Conservation (phyloP, 2,888 invertebrate species). For the Cybosia mesomella region DNA sequence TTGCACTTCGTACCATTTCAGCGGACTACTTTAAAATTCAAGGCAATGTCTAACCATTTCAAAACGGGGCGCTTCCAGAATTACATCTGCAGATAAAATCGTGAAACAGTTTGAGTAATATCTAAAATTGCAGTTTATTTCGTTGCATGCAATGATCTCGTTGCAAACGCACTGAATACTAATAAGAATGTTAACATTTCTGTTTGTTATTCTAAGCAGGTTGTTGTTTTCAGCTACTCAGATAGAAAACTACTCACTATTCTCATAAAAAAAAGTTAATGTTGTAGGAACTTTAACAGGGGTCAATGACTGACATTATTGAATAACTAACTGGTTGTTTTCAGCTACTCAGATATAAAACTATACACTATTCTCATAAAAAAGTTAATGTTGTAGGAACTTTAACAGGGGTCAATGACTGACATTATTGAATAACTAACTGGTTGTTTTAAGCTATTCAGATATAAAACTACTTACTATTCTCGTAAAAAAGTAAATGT, state of each 20-base stretch:
- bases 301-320: too few species aligned
- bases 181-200: slow-evolving; percentile 12
- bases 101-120: slow-evolving; percentile 28
- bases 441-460: not conserved
- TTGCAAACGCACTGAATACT: slow-evolving; percentile 28
- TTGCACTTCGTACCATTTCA: slow-evolving; percentile 19
- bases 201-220: slow-evolving; percentile 6
- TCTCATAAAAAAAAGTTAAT: not conserved
- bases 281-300: too few species aligned
- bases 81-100: slow-evolving; percentile 32
- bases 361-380: not conserved
- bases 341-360: not conserved
- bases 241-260: not conserved
- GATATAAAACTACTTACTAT: not conserved
- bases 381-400: too few species aligned
- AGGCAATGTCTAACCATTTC: slow-evolving; percentile 35
- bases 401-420: too few species aligned
- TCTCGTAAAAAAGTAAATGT: not conserved
- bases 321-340: too few species aligned
- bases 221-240: not conserved
- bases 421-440: too few species aligned
- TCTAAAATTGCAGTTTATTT: slow-evolving; percentile 32
- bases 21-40: slow-evolving; percentile 38
- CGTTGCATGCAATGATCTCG: slow-evolving; percentile 26
- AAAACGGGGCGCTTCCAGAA: slow-evolving; percentile 23